Evolutionary conservation across 2,888 invertebrate genomes (phyloP).

Genomic region (Pyrrhia umbra): DNA sequence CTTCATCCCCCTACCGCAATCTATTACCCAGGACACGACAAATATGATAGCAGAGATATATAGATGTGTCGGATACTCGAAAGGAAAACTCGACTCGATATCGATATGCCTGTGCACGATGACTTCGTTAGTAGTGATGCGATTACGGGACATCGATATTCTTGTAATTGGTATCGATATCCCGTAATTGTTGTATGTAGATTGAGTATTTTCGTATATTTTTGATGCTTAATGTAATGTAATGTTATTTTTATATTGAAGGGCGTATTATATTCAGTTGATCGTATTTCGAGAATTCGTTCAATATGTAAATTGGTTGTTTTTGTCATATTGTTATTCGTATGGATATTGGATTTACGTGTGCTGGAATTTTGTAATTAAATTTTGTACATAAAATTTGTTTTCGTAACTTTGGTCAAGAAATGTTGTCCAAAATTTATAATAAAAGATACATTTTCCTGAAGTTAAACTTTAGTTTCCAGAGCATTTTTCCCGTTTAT

Average conservation of each 20-base stretch:
- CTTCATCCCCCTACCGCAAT: constrained; percentile 1
- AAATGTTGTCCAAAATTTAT: too few species aligned
- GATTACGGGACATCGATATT: constrained; percentile 45
- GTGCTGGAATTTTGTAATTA: constrained; percentile 5
- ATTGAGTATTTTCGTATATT: constrained; percentile 8
- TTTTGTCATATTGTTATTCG: background rate
- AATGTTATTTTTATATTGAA: constrained; percentile 9
- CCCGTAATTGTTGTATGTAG: background rate
- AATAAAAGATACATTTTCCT: too few species aligned
- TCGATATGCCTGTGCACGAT: constrained; percentile 24
- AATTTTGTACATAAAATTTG: too few species aligned
- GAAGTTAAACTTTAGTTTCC: too few species aligned
- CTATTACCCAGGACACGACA: background rate
- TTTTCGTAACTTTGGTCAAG: too few species aligned
- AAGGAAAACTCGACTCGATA: constrained; percentile 7
- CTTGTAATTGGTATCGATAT: background rate
- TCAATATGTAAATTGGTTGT: constrained; percentile 31
- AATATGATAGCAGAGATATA: background rate
- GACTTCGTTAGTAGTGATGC: constrained; percentile 39
- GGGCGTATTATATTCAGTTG: background rate
- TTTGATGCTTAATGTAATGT: constrained; percentile 5
- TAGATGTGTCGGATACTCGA: background rate
- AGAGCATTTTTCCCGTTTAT: too few species aligned
- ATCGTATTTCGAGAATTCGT: constrained; percentile 16
- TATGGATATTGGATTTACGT: background rate